phyloP scores from a whole-genome alignment of 2,797 vertebrate genomes.

The Eleutherodactylus coqui region DNA sequence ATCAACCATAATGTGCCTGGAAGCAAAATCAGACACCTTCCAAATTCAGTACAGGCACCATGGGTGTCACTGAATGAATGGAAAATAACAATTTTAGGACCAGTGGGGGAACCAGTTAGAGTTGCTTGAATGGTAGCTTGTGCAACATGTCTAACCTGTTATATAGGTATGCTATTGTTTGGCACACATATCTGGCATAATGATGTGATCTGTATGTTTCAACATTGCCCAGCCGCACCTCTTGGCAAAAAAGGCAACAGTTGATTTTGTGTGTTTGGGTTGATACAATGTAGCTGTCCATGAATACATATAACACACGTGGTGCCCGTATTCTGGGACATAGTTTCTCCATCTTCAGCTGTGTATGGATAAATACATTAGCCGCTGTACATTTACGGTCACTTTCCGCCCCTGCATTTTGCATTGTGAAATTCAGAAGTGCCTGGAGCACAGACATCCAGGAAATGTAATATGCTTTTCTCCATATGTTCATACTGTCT shows the following conservation, averaged over 20 bases:
- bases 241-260: not conserved
- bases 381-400: not conserved
- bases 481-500: constrained; percentile 43
- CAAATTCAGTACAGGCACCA: not conserved
- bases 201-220: not conserved
- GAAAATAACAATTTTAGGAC: not conserved
- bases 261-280: not conserved
- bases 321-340: not conserved
- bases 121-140: not conserved
- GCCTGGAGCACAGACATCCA: constrained; percentile 8
- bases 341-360: not conserved
- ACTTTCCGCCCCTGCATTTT: constrained; percentile 19
- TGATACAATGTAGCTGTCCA: not conserved
- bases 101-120: not conserved
- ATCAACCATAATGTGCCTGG: not conserved
- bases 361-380: not conserved
- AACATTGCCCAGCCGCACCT: not conserved
- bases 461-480: constrained; percentile 27
- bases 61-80: not conserved
- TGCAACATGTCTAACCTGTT: not conserved
- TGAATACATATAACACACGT: not conserved
- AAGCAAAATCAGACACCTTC: not conserved
- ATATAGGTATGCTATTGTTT: not conserved
- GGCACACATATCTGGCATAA: not conserved
- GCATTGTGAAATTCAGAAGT: not conserved